Conservation (phyloP, 2,113 vertebrate species). For the Ageneiosus marmoratus region DNA sequence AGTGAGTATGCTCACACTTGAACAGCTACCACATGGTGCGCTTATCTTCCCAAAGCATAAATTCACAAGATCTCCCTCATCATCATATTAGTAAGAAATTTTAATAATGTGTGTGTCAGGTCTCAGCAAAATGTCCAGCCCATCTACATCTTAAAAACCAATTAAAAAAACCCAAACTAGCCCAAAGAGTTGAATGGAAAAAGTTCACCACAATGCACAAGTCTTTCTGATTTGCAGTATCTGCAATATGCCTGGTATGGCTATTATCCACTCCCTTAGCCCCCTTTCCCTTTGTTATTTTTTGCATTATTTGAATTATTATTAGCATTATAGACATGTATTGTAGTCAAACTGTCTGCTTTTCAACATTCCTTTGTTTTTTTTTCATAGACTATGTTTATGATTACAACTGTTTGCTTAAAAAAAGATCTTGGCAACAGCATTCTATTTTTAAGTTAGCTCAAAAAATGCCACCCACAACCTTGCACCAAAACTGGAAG, state of each 20-base stretch:
- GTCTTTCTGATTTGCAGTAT: neutral
- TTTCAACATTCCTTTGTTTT: neutral
- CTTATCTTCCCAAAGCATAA: neutral
- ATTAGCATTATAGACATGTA: neutral
- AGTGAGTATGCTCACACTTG: neutral
- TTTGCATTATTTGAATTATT: no score
- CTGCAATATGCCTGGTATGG: neutral
- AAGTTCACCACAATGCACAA: neutral
- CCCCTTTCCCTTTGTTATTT: no score
- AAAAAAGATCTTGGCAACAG: neutral
- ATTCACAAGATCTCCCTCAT: neutral
- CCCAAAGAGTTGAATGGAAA: neutral
- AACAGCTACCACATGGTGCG: neutral
- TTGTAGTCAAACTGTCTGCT: neutral
- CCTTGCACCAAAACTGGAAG: neutral
- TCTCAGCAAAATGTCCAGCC: no score
- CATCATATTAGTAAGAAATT: neutral
- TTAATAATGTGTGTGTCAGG: no score
- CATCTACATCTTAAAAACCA: no score
- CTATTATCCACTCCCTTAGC: neutral
- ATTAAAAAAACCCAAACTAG: no score
- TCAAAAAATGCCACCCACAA: neutral
- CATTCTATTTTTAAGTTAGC: neutral
- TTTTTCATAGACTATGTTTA: neutral
- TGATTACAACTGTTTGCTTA: neutral